These are phyloP conservation scores for Anguilla obscura DNA, from an alignment of 2,797 vertebrate species.

Conservation along the genomic window DNA sequence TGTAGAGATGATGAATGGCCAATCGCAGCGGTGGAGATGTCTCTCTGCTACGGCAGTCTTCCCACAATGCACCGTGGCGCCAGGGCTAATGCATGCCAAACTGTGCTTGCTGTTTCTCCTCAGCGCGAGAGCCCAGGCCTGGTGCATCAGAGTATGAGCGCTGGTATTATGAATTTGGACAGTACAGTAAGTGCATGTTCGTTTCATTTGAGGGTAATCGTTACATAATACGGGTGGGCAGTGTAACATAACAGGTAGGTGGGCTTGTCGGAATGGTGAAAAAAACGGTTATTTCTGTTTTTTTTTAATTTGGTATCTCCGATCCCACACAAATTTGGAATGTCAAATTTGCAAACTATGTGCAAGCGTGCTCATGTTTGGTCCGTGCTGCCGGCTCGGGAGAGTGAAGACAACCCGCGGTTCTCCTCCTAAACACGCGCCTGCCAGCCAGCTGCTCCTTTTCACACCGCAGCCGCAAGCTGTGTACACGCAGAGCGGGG, in stretches of 20 bases:
- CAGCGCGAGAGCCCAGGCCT: constrained; percentile 75
- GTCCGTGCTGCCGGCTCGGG: too few relatives aligned
- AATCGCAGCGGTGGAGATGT: constrained; percentile 62
- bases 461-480: too few relatives aligned
- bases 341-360: too few relatives aligned
- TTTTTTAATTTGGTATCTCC: too few relatives aligned
- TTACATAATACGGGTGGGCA: constrained; percentile 33
- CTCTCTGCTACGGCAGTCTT: constrained; percentile 38
- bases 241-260: not conserved
- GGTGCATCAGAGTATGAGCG: constrained; percentile 75
- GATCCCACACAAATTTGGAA: too few relatives aligned
- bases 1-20: constrained; percentile 18
- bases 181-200: constrained; percentile 74
- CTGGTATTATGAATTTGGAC: constrained; percentile 78
- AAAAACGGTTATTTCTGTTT: not conserved
- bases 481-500: too few relatives aligned
- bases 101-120: constrained; percentile 60
- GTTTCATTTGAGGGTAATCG: constrained; percentile 57
- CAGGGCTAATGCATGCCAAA: constrained; percentile 66
- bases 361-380: too few relatives aligned
- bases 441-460: too few relatives aligned
- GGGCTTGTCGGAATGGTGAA: not conserved
- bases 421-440: too few relatives aligned
- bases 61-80: constrained; percentile 49
- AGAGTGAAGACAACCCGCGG: too few relatives aligned